Conservation (phyloP, 2,113 vertebrate species). For the Platichthys stellatus region DNA sequence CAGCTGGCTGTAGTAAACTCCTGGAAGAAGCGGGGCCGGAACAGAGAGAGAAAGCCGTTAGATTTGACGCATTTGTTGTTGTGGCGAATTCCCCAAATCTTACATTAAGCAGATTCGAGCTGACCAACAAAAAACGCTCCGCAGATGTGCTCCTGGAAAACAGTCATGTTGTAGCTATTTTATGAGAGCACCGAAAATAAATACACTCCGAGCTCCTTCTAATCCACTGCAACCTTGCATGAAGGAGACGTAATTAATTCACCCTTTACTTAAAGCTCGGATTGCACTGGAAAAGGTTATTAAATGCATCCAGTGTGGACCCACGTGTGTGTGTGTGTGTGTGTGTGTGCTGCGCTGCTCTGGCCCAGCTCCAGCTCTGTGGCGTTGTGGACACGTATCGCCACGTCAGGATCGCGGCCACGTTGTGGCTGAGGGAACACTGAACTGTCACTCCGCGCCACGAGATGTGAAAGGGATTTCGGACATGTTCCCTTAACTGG, state of each 20-base stretch:
- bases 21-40: constrained; percentile 45
- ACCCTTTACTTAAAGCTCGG: constrained; percentile 36
- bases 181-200: constrained; percentile 72
- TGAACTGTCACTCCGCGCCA: constrained; percentile 57
- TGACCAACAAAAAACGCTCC: constrained; percentile 47
- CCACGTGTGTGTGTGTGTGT: background rate
- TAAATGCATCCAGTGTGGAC: constrained; percentile 33
- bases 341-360: constrained; percentile 7
- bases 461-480: constrained; percentile 71
- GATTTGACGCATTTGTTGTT: constrained; percentile 76
- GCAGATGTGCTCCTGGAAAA: constrained; percentile 77
- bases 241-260: constrained; percentile 42
- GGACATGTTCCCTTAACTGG: constrained; percentile 76
- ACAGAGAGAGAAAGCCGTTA: constrained; percentile 58
- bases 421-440: constrained; percentile 54
- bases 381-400: constrained; percentile 41
- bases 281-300: constrained; percentile 31
- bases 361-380: constrained; percentile 38
- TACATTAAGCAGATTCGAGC: constrained; percentile 65
- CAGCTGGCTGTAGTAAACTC: constrained; percentile 79
- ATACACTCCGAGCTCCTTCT: constrained; percentile 59
- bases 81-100: constrained; percentile 70
- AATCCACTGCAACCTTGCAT: constrained; percentile 57
- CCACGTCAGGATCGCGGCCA: constrained; percentile 51
- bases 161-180: constrained; percentile 71